Percentiles rank a stretch among this genome's conserved stretches.
Evolutionary conservation across 2,797 vertebrate species (phyloP).

Genomic region (Pangasius macronema): DNA sequence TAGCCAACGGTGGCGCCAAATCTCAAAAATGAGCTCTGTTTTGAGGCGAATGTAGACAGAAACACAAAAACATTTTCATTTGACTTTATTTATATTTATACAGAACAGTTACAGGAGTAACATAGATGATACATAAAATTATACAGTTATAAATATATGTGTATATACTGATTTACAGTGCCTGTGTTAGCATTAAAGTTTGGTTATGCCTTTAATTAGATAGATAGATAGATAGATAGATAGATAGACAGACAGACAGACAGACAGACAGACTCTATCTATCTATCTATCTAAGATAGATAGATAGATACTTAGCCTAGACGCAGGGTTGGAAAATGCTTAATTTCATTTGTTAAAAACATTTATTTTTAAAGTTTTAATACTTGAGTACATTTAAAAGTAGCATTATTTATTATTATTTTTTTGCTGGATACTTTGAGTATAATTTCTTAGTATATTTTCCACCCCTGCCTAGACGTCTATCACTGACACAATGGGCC

Average conservation of each 20-base stretch:
- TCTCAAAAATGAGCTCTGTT: background rate
- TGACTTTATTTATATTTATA: conserved; percentile 10
- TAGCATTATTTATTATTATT: background rate
- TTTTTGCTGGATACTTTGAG: background rate
- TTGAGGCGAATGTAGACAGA: background rate
- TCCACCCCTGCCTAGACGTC: background rate
- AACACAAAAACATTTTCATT: background rate
- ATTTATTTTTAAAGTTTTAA: background rate
- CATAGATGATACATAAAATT: background rate
- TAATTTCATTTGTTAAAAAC: background rate
- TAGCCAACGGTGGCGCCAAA: conserved; percentile 16
- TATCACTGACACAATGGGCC: background rate
- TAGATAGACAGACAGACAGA: too few relatives aligned
- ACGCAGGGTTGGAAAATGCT: background rate
- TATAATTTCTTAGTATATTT: background rate
- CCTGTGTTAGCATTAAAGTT: background rate
- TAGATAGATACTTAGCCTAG: background rate
- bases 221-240: too few relatives aligned
- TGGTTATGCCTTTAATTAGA: background rate
- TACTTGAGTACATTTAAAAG: background rate
- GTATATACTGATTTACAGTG: background rate
- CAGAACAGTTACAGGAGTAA: background rate
- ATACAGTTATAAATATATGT: background rate
- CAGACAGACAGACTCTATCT: too few relatives aligned
- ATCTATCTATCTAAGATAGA: too few relatives aligned